These are phyloP conservation scores for Agriopis aurantiaria DNA, from an alignment of 2,888 invertebrate species.

Conservation along the genomic window DNA sequence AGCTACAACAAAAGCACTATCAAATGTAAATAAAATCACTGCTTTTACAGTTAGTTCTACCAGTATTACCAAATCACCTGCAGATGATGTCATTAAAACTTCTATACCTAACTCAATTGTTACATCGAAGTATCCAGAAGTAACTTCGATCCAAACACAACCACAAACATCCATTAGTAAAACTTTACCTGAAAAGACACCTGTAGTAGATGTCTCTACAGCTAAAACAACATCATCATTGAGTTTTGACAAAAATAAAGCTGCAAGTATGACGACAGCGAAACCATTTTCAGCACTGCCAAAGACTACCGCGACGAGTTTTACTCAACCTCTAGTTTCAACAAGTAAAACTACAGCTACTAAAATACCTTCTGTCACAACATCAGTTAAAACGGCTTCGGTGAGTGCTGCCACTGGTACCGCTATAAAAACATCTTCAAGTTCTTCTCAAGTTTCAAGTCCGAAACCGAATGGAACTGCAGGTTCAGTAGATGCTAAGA, in stretches of 20 bases:
- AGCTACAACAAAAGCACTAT: not conserved
- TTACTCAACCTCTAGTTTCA: not conserved
- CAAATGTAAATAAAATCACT: constrained; percentile 8
- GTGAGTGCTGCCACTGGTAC: constrained; percentile 3
- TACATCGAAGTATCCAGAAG: constrained; percentile 5
- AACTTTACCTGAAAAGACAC: constrained; percentile 3
- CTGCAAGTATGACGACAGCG: not conserved
- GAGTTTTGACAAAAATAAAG: constrained; percentile 15
- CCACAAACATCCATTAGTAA: not conserved
- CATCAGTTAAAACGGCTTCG: constrained; percentile 10
- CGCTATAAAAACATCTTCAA: constrained; percentile 1
- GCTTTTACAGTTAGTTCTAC: not conserved
- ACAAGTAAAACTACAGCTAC: constrained; percentile 2
- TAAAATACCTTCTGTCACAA: constrained; percentile 6
- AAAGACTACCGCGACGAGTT: not conserved
- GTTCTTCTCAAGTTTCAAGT: constrained; percentile 1
- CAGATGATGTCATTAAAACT: constrained; percentile 1
- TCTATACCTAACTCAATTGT: constrained; percentile 7
- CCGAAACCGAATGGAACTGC: not conserved
- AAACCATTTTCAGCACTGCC: not conserved
- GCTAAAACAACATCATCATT: not conserved
- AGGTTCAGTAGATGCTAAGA: not conserved
- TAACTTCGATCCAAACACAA: not conserved
- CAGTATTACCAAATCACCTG: not conserved
- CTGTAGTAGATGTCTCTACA: constrained; percentile 4